These are phyloP conservation scores for Argya squamiceps DNA, from an alignment of 2,797 vertebrate species.

Conservation along the genomic window DNA sequence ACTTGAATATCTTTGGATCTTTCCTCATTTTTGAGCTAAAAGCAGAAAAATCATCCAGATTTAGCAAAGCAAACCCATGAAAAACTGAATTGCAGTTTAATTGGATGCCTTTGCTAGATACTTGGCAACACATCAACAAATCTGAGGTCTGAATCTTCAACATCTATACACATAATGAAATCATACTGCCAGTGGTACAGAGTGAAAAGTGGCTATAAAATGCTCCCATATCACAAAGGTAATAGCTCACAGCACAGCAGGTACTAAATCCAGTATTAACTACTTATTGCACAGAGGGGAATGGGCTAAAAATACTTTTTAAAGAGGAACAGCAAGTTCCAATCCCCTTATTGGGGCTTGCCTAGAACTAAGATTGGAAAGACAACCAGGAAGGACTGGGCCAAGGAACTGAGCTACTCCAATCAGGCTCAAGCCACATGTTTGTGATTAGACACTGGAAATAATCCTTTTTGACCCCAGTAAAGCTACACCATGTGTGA, in stretches of 20 bases:
- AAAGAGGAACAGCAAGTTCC: background rate
- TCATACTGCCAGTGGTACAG: background rate
- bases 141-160: constrained; percentile 3
- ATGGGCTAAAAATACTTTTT: background rate
- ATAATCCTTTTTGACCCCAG: background rate
- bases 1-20: background rate
- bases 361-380: background rate
- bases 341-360: background rate
- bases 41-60: background rate
- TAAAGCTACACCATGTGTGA: background rate
- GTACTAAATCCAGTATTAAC: constrained; percentile 41
- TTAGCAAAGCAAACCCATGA: background rate
- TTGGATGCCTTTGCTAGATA: constrained; percentile 7
- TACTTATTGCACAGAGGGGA: background rate
- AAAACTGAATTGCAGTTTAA: constrained; percentile 19
- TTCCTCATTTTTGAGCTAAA: constrained; percentile 10
- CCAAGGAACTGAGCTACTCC: background rate
- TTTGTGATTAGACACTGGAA: background rate
- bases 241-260: constrained; percentile 46
- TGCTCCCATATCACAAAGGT: constrained; percentile 6
- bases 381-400: background rate
- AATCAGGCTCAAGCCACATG: background rate
- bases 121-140: background rate
- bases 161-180: background rate
- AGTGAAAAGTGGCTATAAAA: constrained; percentile 35